Percentiles rank a stretch among this genome's conserved stretches.
phyloP scores from a whole-genome alignment of 2,797 vertebrate genomes.

The Squalus acanthias region DNA sequence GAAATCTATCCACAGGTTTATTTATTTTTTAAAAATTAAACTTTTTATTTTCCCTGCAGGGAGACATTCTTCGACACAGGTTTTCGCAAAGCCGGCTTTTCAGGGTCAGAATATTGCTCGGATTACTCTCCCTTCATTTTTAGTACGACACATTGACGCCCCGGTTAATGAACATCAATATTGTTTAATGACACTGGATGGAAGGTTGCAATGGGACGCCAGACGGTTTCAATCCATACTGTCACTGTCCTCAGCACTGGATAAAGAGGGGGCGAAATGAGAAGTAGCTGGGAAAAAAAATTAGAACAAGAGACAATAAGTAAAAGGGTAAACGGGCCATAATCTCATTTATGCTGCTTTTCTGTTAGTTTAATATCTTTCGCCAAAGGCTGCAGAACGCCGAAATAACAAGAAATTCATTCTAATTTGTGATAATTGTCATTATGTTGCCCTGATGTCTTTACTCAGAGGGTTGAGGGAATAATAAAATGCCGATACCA shows the following conservation, averaged over 20 bases:
- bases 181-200: slow-evolving; percentile 78
- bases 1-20: background rate
- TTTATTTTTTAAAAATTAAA: background rate
- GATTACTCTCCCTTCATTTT: slow-evolving; percentile 82
- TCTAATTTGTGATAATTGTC: background rate
- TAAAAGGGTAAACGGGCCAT: background rate
- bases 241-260: background rate
- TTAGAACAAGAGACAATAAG: background rate
- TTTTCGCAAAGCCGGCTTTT: slow-evolving; percentile 42
- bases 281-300: background rate
- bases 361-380: background rate
- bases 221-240: slow-evolving; percentile 50
- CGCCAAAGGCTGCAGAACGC: background rate
- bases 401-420: slow-evolving; percentile 12
- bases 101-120: slow-evolving; percentile 87
- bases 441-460: background rate
- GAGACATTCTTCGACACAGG: background rate
- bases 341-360: background rate
- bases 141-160: slow-evolving; percentile 95
- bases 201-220: slow-evolving; percentile 70
- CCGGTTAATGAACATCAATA: slow-evolving; percentile 86
- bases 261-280: background rate
- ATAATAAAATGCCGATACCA: background rate
- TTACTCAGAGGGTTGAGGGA: background rate
- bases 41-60: background rate